phyloP scores from a whole-genome alignment of 2,888 invertebrate genomes.

The Leptinotarsa juncta region DNA sequence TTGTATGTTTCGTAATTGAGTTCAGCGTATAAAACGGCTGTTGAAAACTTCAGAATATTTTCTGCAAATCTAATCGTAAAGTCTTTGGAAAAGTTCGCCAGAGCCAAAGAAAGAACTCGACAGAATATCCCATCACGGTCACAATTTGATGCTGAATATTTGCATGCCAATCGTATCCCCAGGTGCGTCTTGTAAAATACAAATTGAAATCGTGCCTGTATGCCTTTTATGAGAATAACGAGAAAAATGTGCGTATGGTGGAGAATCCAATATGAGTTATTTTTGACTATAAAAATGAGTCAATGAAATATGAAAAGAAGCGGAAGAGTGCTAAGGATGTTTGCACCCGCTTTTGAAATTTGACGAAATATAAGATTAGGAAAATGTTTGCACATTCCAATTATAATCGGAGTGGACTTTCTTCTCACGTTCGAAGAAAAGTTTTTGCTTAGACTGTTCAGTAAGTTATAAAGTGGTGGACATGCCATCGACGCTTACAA shows the following conservation, averaged over 20 bases:
- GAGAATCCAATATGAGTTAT: background rate
- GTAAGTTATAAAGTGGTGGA: too few relatives aligned
- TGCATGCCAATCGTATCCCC: slow-evolving; percentile 8
- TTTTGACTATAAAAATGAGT: background rate
- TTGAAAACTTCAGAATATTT: background rate
- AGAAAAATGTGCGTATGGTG: slow-evolving; percentile 5
- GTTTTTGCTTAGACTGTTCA: too few relatives aligned
- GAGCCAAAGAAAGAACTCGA: background rate
- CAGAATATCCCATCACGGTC: background rate
- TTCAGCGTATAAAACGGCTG: background rate
- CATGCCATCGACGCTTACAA: too few relatives aligned
- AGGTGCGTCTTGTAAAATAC: slow-evolving; percentile 14
- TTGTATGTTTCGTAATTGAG: too few relatives aligned
- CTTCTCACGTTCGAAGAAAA: too few relatives aligned
- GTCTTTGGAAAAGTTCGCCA: background rate
- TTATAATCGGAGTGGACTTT: too few relatives aligned
- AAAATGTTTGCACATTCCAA: too few relatives aligned
- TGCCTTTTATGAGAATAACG: slow-evolving; percentile 17
- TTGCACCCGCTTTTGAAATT: too few relatives aligned
- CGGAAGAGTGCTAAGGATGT: too few relatives aligned
- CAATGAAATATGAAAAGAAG: too few relatives aligned
- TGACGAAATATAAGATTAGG: too few relatives aligned
- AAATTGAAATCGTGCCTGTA: slow-evolving; percentile 24
- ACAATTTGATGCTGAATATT: slow-evolving; percentile 14
- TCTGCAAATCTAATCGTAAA: background rate